A percentile compares a stretch with the other conserved stretches of the same genome.
Evolutionary conservation across 1,140 invertebrate species (phyloP).

Genomic region (Ridgeia piscesae): DNA sequence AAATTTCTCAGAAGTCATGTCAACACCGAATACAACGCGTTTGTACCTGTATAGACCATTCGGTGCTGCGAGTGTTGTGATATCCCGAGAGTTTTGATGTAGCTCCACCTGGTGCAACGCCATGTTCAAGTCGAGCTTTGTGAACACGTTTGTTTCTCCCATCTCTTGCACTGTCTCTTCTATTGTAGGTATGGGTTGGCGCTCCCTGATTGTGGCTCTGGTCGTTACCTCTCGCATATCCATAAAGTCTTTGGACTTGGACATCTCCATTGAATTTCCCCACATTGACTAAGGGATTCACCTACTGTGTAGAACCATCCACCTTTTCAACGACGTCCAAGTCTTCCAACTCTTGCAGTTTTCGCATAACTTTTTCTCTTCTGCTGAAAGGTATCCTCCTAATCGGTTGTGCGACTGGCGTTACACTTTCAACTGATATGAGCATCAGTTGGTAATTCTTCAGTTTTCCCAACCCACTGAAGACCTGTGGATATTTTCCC

Average conservation of each 20-base stretch:
- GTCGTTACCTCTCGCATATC: slow-evolving; percentile 28
- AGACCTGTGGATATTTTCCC: too few relatives aligned
- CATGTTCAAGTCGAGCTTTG: slow-evolving; percentile 32
- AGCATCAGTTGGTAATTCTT: too few relatives aligned
- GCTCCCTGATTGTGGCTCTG: slow-evolving; percentile 22
- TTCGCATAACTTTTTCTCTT: slow-evolving; percentile 16
- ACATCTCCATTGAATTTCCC: slow-evolving; percentile 22
- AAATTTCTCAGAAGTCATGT: slow-evolving; percentile 30
- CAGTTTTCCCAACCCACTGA: too few relatives aligned
- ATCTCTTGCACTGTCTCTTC: slow-evolving; percentile 27
- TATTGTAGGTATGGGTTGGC: slow-evolving; percentile 24
- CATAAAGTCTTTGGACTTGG: slow-evolving; percentile 14
- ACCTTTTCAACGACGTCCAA: slow-evolving; percentile 29
- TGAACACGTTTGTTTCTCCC: slow-evolving; percentile 14
- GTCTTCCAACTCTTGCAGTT: slow-evolving; percentile 20
- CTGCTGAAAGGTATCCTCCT: slow-evolving; percentile 16
- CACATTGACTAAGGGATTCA: slow-evolving; percentile 25
- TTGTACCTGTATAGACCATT: slow-evolving; percentile 31
- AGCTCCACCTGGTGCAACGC: slow-evolving; percentile 38
- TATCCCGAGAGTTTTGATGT: slow-evolving; percentile 23
- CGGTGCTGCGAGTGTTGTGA: slow-evolving; percentile 26
- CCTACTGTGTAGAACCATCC: slow-evolving; percentile 18
- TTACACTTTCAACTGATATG: too few relatives aligned
- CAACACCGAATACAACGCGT: slow-evolving; percentile 36
- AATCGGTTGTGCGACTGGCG: too few relatives aligned